phyloP scores from a whole-genome alignment of 2,113 vertebrate genomes.

The Paradisaea rubra region DNA sequence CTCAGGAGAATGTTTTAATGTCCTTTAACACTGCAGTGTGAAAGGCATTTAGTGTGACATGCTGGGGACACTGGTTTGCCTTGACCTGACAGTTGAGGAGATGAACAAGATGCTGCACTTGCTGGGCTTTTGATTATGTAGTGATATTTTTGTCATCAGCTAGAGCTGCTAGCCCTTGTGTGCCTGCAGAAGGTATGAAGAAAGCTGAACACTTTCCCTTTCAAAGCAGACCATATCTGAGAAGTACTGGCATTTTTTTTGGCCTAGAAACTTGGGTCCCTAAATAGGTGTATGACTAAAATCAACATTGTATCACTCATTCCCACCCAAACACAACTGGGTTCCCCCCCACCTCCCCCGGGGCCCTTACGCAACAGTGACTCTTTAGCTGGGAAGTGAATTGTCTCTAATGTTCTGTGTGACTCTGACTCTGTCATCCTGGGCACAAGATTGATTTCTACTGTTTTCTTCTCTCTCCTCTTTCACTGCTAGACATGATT shows the following conservation, averaged over 20 bases:
- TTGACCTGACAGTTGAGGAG: background rate
- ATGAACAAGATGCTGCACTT: background rate
- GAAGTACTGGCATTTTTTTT: background rate
- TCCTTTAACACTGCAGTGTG: background rate
- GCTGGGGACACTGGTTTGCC: background rate
- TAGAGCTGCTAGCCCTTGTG: background rate
- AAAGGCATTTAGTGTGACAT: background rate
- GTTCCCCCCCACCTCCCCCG: background rate
- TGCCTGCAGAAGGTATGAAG: background rate
- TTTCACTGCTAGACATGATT: conserved; percentile 76
- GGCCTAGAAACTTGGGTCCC: background rate
- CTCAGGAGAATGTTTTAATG: background rate
- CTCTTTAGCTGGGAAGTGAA: conserved; percentile 37
- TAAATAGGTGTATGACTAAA: background rate
- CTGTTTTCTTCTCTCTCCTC: background rate
- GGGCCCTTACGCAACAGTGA: background rate
- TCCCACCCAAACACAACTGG: background rate
- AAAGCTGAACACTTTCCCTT: background rate
- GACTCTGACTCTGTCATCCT: background rate
- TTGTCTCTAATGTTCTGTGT: conserved; percentile 36
- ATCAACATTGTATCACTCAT: background rate
- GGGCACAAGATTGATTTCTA: background rate
- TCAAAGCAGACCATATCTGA: background rate
- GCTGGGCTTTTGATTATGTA: background rate
- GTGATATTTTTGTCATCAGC: background rate